A percentile compares a stretch with the other conserved stretches of the same genome.
Evolutionary conservation across 1,140 invertebrate genomes (phyloP).

Genomic region (Diplogasteroides magnus): DNA sequence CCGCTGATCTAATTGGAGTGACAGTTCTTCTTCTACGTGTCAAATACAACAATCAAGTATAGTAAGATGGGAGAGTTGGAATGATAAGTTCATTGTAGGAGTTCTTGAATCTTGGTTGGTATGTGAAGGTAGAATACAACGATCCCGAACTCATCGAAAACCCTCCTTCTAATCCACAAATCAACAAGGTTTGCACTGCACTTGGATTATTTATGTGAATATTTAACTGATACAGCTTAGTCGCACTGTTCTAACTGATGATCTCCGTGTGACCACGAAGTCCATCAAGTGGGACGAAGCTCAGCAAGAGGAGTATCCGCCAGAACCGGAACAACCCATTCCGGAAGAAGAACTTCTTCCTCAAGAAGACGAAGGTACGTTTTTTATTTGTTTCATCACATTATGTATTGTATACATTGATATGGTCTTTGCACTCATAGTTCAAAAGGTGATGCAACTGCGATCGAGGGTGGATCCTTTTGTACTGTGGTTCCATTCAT

Average conservation of each 20-base stretch:
- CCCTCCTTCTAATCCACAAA: slow-evolving; percentile 80
- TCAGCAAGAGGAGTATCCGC: slow-evolving; percentile 14
- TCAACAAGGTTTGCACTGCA: slow-evolving; percentile 71
- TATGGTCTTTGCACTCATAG: too few relatives aligned
- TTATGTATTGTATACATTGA: too few relatives aligned
- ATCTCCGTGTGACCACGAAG: slow-evolving; percentile 43
- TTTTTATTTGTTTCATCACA: too few relatives aligned
- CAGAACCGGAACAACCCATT: not conserved
- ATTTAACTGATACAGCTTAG: slow-evolving; percentile 19
- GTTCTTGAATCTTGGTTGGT: slow-evolving; percentile 94
- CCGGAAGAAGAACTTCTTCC: slow-evolving; percentile 4
- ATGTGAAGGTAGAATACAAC: slow-evolving; percentile 94
- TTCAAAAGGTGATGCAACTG: slow-evolving; percentile 6
- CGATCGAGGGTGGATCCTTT: not conserved
- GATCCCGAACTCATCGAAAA: slow-evolving; percentile 89
- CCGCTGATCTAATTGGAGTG: slow-evolving; percentile 89
- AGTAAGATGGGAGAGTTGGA: slow-evolving; percentile 38
- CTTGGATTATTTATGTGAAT: not conserved
- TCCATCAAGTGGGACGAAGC: slow-evolving; percentile 47
- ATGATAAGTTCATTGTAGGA: slow-evolving; percentile 65
- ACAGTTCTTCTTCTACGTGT: slow-evolving; percentile 93
- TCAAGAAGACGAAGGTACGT: not conserved
- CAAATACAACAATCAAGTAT: slow-evolving; percentile 70
- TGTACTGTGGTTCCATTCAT: not conserved
- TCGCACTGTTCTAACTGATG: slow-evolving; percentile 36